Conservation (phyloP, 2,888 invertebrate genomes). For the Dermolepida albohirtum region DNA sequence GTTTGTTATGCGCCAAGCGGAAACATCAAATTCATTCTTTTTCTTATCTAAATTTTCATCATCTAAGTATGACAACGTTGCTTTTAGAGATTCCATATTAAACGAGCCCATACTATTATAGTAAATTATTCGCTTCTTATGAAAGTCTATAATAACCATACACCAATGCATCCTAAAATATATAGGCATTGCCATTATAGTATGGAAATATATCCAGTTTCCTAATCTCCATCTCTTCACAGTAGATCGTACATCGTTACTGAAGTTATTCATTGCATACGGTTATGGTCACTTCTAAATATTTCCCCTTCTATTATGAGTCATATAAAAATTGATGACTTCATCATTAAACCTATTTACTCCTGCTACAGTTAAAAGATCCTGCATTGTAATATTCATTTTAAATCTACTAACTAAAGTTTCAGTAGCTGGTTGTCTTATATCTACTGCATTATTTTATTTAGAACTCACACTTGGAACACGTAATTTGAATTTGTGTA, state of each 20-base stretch:
- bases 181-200: slow-evolving; percentile 91
- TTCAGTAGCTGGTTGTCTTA: slow-evolving; percentile 72
- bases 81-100: slow-evolving; percentile 79
- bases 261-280: slow-evolving; percentile 93
- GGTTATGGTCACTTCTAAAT: slow-evolving; percentile 76
- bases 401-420: slow-evolving; percentile 73
- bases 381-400: slow-evolving; percentile 77
- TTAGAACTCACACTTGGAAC: too few species aligned
- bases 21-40: slow-evolving; percentile 76
- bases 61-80: slow-evolving; percentile 80
- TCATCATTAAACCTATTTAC: slow-evolving; percentile 96
- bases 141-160: slow-evolving; percentile 87
- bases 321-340: slow-evolving; percentile 97
- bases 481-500: too few species aligned
- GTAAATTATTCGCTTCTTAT: slow-evolving; percentile 75
- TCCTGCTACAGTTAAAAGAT: slow-evolving; percentile 84
- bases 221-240: slow-evolving; percentile 92
- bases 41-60: slow-evolving; percentile 93
- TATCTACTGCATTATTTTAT: slow-evolving; percentile 68
- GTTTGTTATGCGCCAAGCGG: slow-evolving; percentile 75
- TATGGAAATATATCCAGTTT: slow-evolving; percentile 89
- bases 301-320: slow-evolving; percentile 84
- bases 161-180: slow-evolving; percentile 98
- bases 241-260: slow-evolving; percentile 81
- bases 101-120: slow-evolving; percentile 91